These are phyloP conservation scores for Macheiramphus alcinus DNA, from an alignment of 2,113 vertebrate genomes.

Conservation along the genomic window DNA sequence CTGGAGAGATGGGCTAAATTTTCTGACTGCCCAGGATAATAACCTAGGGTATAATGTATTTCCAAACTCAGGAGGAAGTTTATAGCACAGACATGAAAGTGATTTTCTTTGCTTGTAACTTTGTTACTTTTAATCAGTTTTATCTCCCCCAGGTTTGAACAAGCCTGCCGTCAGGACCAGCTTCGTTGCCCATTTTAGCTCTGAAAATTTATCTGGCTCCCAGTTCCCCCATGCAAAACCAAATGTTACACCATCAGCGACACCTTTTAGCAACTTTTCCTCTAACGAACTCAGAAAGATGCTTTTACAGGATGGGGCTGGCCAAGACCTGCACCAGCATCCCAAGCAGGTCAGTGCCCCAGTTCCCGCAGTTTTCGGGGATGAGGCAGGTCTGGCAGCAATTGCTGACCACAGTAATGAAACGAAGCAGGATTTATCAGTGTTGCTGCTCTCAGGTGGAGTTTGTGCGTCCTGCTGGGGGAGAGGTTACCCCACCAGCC, in stretches of 20 bases:
- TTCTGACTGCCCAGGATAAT: neutral
- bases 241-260: neutral
- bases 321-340: rapidly evolving
- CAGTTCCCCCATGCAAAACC: neutral
- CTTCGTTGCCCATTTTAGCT: neutral
- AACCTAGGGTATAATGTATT: rapidly evolving
- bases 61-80: neutral
- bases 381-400: neutral
- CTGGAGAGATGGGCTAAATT: neutral
- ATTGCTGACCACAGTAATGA: neutral
- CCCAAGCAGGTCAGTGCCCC: neutral
- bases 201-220: neutral
- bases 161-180: neutral
- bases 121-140: neutral
- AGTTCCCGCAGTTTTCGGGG: rapidly evolving
- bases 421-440: neutral
- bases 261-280: neutral
- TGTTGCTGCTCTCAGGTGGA: neutral
- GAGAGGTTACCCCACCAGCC: neutral
- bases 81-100: neutral
- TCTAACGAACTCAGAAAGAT: neutral
- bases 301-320: neutral
- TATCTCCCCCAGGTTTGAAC: neutral
- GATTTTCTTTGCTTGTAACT: neutral
- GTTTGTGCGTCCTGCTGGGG: neutral